Base-by-base conservation (phyloP, 2,797 vertebrate genomes). In the Girardinus metallicus region DNA sequence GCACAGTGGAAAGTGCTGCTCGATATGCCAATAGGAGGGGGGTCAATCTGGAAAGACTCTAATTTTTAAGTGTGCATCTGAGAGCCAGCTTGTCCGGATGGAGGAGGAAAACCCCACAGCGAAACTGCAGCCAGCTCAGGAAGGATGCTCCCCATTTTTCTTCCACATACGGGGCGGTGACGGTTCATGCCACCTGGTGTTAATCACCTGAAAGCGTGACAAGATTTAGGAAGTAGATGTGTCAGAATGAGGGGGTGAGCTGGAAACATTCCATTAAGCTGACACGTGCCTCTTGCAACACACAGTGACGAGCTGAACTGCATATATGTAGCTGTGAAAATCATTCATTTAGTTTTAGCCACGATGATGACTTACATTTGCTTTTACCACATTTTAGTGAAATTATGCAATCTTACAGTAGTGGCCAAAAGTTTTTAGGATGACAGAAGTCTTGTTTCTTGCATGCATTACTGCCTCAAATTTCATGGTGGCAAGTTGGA, bases 121-220 rank as follows among this genome's bases (percentile, higher is more conserved):
- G 91, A 94, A 90, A 91, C 87, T 77, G 83, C 89, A 91, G 86
- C 82, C 60, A 43, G 43, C 87, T 86, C 93, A 94, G 94, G 95
- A 96, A 95, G 94, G 95, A 96, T 94, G 93, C 86, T 83, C 84
- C 85, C 85, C 43, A 10, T 72, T 72, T 72, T 73, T 74, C 55
- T 21, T 62, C 49, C 60, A 68, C 18, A 47, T 83, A 78, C 80
- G 74, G 46, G 55, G 81, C 80, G 82, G 78, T 85, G 89, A 84
- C 83, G 79, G 84, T 90, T 87, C 79, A 78, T 86, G 87, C 84
- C 81, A 81, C 73, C 60, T 82, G 77, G 47, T 86, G 92, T 91
- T 87, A 93, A 93, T 95, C 92, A 94, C 85, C 76, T 88, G 79
- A 85, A 75, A 86, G 85, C 68, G 60, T 88, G 87, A 89, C 85